Conservation (phyloP, 1,140 invertebrate species). For the Nixonia krombeini region DNA sequence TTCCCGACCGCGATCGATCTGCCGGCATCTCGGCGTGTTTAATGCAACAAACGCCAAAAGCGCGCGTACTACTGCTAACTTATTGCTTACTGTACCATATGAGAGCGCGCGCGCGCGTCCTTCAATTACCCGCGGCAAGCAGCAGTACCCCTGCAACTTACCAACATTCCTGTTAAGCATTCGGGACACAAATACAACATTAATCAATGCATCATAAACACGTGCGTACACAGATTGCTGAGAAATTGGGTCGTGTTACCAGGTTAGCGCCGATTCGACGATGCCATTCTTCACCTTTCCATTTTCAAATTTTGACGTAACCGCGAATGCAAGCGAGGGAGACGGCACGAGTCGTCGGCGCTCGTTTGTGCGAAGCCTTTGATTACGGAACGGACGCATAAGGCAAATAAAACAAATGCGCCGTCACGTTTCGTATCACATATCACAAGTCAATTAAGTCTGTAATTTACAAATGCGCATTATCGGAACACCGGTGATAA, state of each 20-base stretch:
- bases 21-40: slow-evolving; percentile 34
- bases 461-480: too few relatives aligned
- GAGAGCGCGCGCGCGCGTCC: slow-evolving; percentile 2
- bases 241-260: too few relatives aligned
- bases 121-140: slow-evolving; percentile 27
- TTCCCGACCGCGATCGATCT: slow-evolving; percentile 38
- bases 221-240: too few relatives aligned
- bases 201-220: neutral
- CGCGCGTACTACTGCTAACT: slow-evolving; percentile 32
- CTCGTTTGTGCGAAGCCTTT: too few relatives aligned
- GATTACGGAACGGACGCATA: too few relatives aligned
- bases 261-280: too few relatives aligned
- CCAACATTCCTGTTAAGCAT: neutral
- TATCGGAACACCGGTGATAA: too few relatives aligned
- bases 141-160: neutral
- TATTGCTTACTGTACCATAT: slow-evolving; percentile 7
- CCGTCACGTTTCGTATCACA: too few relatives aligned
- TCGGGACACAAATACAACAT: neutral
- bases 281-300: too few relatives aligned
- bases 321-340: neutral
- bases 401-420: too few relatives aligned
- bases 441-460: too few relatives aligned
- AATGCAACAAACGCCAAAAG: slow-evolving; percentile 22
- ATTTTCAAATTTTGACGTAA: neutral
- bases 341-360: too few relatives aligned